These are phyloP conservation scores for Metridium senile DNA, from an alignment of 92 coral and sea anemone genomes.

Conservation along the genomic window DNA sequence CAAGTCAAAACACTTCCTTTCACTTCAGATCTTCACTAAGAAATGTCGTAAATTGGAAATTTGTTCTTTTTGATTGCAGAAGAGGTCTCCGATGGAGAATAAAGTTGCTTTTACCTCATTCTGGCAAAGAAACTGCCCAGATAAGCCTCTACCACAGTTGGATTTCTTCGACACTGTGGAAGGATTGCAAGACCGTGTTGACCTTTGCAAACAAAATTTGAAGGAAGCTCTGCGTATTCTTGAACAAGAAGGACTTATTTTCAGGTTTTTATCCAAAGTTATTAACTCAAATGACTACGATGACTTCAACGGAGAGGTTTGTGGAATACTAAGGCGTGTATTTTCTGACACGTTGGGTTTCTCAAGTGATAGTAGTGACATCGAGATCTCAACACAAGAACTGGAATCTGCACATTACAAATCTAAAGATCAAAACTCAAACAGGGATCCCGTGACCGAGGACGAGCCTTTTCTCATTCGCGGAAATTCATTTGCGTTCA, in stretches of 20 bases:
- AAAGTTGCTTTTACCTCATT: slow-evolving; percentile 58
- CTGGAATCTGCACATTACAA: slow-evolving; percentile 3
- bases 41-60: slow-evolving; percentile 7
- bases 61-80: slow-evolving; percentile 11
- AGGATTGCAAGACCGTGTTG: slow-evolving; percentile 47
- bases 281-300: slow-evolving; percentile 34
- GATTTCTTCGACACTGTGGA: slow-evolving; percentile 54
- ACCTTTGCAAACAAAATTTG: slow-evolving; percentile 57
- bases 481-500: slow-evolving; percentile 39
- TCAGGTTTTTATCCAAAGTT: slow-evolving; percentile 73
- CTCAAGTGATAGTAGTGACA: slow-evolving; percentile 16
- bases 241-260: slow-evolving; percentile 72
- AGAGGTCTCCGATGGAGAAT: slow-evolving; percentile 55
- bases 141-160: slow-evolving; percentile 62
- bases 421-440: neutral
- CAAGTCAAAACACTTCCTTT: slow-evolving; percentile 13
- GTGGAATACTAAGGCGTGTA: slow-evolving; percentile 50
- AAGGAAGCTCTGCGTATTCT: slow-evolving; percentile 51
- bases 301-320: slow-evolving; percentile 49
- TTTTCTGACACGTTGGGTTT: slow-evolving; percentile 40
- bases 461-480: slow-evolving; percentile 36
- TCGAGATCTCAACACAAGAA: slow-evolving; percentile 13
- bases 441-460: slow-evolving; percentile 1
- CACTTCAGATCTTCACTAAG: neutral
- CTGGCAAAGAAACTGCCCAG: slow-evolving; percentile 60